Percentiles rank a stretch among this genome's conserved stretches.
These are phyloP conservation scores for Porites evermanni DNA, from an alignment of 92 coral and sea anemone genomes.

Conservation along the genomic window DNA sequence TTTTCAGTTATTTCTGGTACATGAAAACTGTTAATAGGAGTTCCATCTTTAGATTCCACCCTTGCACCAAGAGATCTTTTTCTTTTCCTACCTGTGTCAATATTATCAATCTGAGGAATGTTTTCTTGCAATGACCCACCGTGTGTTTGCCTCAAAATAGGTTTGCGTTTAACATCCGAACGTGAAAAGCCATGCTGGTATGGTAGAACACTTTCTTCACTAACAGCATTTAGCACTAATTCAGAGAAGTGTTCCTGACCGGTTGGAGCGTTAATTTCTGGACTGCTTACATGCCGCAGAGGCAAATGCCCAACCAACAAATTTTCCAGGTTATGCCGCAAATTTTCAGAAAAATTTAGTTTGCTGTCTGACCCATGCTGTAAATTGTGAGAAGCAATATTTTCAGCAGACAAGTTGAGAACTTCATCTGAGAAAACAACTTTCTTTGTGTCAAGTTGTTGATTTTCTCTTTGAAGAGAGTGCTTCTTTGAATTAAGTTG, in stretches of 20 bases:
- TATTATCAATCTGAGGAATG: not conserved
- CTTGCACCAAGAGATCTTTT: conserved; percentile 62
- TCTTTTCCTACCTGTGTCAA: conserved; percentile 23
- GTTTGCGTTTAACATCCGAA: conserved; percentile 49
- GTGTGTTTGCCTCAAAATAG: conserved; percentile 28
- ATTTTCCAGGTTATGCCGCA: conserved; percentile 38
- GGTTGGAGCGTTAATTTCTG: conserved; percentile 79
- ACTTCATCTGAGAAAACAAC: conserved; percentile 57
- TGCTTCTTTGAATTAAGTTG: conserved; percentile 22
- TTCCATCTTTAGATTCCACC: conserved; percentile 65
- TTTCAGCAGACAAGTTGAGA: conserved; percentile 42
- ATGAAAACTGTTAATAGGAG: conserved; percentile 37
- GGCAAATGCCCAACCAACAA: conserved; percentile 56
- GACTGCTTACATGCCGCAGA: conserved; percentile 76
- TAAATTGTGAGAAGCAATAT: conserved; percentile 1
- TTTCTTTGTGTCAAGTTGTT: conserved; percentile 32
- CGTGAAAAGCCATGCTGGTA: conserved; percentile 35
- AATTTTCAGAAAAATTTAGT: conserved; percentile 24
- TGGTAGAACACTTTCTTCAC: conserved; percentile 40
- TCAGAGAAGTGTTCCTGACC: conserved; percentile 22
- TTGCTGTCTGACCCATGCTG: conserved; percentile 42
- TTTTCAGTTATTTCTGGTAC: conserved; percentile 54
- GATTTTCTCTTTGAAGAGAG: conserved; percentile 24
- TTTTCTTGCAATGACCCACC: not conserved
- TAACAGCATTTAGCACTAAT: conserved; percentile 38